Conservation (phyloP, 2,888 invertebrate species). For the Chloroclysta siterata region DNA sequence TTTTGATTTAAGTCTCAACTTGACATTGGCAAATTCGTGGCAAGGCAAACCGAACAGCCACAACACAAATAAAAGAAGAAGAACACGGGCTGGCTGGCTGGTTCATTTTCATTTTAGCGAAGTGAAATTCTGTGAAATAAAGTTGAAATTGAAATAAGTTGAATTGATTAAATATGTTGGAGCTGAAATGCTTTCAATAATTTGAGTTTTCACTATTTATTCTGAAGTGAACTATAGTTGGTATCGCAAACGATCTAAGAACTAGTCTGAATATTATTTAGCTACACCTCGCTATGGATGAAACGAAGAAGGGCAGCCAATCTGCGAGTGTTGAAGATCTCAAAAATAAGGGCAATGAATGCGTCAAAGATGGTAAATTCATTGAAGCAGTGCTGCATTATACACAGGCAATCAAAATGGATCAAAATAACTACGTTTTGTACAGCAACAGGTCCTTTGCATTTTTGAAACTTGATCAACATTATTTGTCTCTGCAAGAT, state of each 20-base stretch:
- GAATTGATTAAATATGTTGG: no score
- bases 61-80: no score
- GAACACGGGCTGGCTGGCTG: no score
- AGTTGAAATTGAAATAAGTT: no score
- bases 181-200: no score
- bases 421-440: conserved; percentile 88
- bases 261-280: not conserved
- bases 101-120: no score
- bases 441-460: conserved; percentile 93
- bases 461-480: conserved; percentile 91
- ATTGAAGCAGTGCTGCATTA: conserved; percentile 92
- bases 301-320: conserved; percentile 63
- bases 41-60: no score
- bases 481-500: conserved; percentile 90
- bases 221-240: no score
- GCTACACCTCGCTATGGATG: conserved; percentile 57
- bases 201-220: no score
- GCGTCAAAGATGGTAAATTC: conserved; percentile 89
- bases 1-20: no score
- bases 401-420: conserved; percentile 90
- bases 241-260: not conserved
- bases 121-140: no score
- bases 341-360: conserved; percentile 90
- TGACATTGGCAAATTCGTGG: no score
- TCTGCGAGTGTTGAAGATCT: conserved; percentile 81